Evolutionary conservation across 2,113 vertebrate genomes (phyloP), one percentile per base, ranked within the genome.

Genomic region (Anoura caudifer): DNA sequence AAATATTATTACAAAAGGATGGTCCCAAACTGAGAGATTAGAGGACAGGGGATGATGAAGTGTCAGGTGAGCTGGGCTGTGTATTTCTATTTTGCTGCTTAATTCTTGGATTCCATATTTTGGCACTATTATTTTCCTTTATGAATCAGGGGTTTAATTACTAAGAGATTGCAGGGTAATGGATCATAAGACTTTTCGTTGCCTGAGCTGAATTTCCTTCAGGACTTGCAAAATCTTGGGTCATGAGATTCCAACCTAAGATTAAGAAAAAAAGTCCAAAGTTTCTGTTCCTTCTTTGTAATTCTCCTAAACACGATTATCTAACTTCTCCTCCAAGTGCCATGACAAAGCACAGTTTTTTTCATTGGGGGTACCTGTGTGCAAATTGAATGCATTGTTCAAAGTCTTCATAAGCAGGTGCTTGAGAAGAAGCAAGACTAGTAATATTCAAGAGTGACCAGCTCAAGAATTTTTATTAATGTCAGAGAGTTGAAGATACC

Each of bases 231-330:
- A 98, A 98, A 99, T 98, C 97, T 95, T 95, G 94, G 98, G 98
- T 99, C 98, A 99, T 98, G 98, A 87, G 98, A 97, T 94, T 98
- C 97, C 96, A 98, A 98, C 98, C 93, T 96, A 98, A 98, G 96
- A 96, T 97, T 97, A 96, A 97, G 96, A 97, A 97, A 97, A 96
- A 98, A 96, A 77, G 89, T 94, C 56, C 61, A 19, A 97, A 98
- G 98, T 99, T 99, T 99, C 98, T 98, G 98, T 99, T 99, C 98
- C 98, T 98, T 88, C 86, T 99, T 99, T 98, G 95, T 97, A 91
- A 96, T 95, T 97, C 97, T 96, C 90, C 97, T 98, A 97, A 97
- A 96, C 83, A 95, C 31, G 86, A 80, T 96, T 94, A 97, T 96
- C 95, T 95, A 97, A 95, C 97, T 98, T 98, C 98, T 97, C 94